Conservation (phyloP, 2,797 vertebrate genomes). For the Chelidonichthys spinosus region DNA sequence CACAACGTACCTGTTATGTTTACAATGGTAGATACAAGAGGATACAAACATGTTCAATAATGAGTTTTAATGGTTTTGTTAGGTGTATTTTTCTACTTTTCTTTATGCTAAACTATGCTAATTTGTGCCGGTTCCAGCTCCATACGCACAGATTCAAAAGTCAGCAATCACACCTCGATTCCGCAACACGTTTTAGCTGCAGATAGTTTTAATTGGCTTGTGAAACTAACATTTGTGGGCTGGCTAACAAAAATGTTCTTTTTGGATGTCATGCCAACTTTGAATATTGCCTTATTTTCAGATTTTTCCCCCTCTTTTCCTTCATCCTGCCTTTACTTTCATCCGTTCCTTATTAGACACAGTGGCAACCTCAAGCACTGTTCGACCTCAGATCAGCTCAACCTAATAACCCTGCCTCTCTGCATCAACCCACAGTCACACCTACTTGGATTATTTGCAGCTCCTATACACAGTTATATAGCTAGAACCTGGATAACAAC, state of each 20-base stretch:
- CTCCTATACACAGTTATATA: slow-evolving; percentile 40
- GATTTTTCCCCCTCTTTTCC: background rate
- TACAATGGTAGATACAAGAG: background rate
- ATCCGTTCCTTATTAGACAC: slow-evolving; percentile 32
- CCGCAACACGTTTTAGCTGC: background rate
- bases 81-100: background rate
- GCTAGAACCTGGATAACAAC: slow-evolving; percentile 32
- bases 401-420: slow-evolving; percentile 50
- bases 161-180: background rate
- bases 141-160: background rate
- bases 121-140: background rate
- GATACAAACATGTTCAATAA: background rate
- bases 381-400: slow-evolving; percentile 38
- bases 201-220: slow-evolving; percentile 4
- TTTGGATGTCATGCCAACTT: background rate
- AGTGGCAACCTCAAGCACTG: slow-evolving; percentile 21
- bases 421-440: slow-evolving; percentile 36
- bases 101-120: background rate
- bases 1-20: background rate
- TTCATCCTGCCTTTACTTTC: slow-evolving; percentile 21
- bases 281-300: background rate
- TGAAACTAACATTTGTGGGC: background rate
- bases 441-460: slow-evolving; percentile 28
- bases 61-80: background rate
- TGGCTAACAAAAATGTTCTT: background rate